A percentile compares a stretch with the other conserved stretches of the same genome.
Conservation (phyloP, 2,888 invertebrate genomes). For the Allygus modestus region DNA sequence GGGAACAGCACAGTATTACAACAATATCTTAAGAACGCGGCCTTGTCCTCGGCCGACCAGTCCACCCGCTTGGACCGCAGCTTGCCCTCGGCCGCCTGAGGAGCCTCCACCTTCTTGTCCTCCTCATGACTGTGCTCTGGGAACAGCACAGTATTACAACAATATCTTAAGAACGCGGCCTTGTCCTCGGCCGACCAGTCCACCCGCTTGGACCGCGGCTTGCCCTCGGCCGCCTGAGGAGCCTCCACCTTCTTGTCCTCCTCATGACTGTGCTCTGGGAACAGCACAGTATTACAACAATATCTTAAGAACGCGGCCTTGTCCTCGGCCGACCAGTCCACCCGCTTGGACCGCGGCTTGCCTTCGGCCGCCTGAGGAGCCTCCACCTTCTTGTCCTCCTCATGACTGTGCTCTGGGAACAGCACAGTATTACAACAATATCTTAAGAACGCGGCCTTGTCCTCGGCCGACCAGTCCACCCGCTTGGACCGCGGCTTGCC, state of each 20-base stretch:
- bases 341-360: slow-evolving; percentile 77
- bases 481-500: slow-evolving; percentile 77
- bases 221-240: slow-evolving; percentile 72
- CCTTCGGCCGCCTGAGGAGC: slow-evolving; percentile 71
- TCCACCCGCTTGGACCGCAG: slow-evolving; percentile 78
- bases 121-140: slow-evolving; percentile 49
- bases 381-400: slow-evolving; percentile 55
- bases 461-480: slow-evolving; percentile 91
- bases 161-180: slow-evolving; percentile 94
- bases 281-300: too few relatives aligned
- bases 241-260: slow-evolving; percentile 54
- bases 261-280: slow-evolving; percentile 39
- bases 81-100: slow-evolving; percentile 73
- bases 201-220: slow-evolving; percentile 77
- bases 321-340: slow-evolving; percentile 93
- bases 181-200: slow-evolving; percentile 95
- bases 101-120: slow-evolving; percentile 48
- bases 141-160: neutral
- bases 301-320: slow-evolving; percentile 96
- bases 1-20: neutral
- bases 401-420: slow-evolving; percentile 37
- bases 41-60: slow-evolving; percentile 95
- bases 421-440: too few relatives aligned
- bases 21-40: slow-evolving; percentile 96
- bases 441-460: slow-evolving; percentile 95